Evolutionary conservation across 1,140 invertebrate genomes (phyloP).

Genomic region (Argopecten irradians): DNA sequence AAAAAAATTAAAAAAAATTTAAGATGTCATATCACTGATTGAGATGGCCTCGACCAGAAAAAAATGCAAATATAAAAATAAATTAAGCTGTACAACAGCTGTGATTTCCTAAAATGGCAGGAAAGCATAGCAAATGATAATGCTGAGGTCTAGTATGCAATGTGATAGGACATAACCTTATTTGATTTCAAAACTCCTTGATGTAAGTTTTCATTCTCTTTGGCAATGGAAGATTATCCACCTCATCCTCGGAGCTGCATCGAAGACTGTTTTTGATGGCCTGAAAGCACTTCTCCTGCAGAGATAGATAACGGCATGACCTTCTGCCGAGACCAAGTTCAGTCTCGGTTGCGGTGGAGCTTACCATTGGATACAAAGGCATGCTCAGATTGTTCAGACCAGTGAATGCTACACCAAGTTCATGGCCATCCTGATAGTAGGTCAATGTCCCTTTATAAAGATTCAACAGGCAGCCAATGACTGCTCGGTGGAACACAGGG

Average conservation of each 20-base stretch:
- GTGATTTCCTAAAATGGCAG: background rate
- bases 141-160: no score
- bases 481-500: conserved; percentile 62
- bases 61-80: background rate
- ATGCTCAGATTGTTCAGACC: conserved; percentile 50
- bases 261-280: conserved; percentile 56
- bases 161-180: background rate
- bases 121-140: background rate
- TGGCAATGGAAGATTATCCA: conserved; percentile 64
- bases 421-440: conserved; percentile 61
- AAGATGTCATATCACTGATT: background rate
- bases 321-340: conserved; percentile 62
- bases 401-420: conserved; percentile 64
- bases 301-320: conserved; percentile 56
- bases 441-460: conserved; percentile 63
- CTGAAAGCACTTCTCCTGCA: conserved; percentile 65
- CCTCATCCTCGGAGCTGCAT: conserved; percentile 37
- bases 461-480: conserved; percentile 65
- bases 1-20: no score
- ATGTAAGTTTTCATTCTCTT: conserved; percentile 59
- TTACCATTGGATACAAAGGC: conserved; percentile 64
- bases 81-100: background rate
- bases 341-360: conserved; percentile 64
- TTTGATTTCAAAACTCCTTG: conserved; percentile 27
- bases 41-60: background rate